Evolutionary conservation across 2,113 vertebrate species (phyloP), one percentile per base, ranked within the genome.

Genomic region (Upupa epops): DNA sequence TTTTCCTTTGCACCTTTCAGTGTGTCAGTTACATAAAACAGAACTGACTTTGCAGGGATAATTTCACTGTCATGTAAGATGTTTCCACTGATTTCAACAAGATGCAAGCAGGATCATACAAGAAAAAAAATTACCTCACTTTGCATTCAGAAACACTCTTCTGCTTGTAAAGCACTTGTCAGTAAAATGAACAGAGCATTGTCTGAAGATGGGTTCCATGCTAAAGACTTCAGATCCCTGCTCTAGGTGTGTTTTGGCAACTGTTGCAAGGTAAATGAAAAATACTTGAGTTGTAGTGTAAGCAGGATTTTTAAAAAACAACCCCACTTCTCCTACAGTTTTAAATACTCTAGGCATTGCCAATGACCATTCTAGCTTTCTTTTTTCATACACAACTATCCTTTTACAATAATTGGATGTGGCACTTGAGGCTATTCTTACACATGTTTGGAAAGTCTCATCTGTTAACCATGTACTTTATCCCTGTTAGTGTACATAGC

Each of bases 271-370:
- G 21, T 46, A 76, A 72, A 45, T 14, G 26, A 24, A 46, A 24
- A 56, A 60, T 46, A 18, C 19, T 65, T 8, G 40, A 72, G 10
- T 60, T 79, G 10, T 65, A 14, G 34, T 69, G 17, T 40, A 11
- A 69, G 17, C n/a, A 72, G 31, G 2, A 28, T 79, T 89, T 74
- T 61, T 20, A 73, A 81, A 14, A 78, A 64, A 19, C 3, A 1
- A 0, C 5, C 24, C 4, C 5, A 3, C 5, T 4, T 0, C 0
- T 71, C 82, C 29, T 66, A 24, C 2, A 76, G 24, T 34, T 88
- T 46, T 36, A 48, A 21, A 15, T 76, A 56, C 17, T 37, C 37
- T 59, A 61, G 17, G 31, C 2, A 7, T 51, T 58, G 3, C 8
- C 1, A 3, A 28, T 36, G 18, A 69, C 7, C 48, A 4, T 37